A percentile compares a stretch with the other conserved stretches of the same genome.
phyloP scores from a whole-genome alignment of 2,113 vertebrate genomes.

The Philantomba maxwellii region DNA sequence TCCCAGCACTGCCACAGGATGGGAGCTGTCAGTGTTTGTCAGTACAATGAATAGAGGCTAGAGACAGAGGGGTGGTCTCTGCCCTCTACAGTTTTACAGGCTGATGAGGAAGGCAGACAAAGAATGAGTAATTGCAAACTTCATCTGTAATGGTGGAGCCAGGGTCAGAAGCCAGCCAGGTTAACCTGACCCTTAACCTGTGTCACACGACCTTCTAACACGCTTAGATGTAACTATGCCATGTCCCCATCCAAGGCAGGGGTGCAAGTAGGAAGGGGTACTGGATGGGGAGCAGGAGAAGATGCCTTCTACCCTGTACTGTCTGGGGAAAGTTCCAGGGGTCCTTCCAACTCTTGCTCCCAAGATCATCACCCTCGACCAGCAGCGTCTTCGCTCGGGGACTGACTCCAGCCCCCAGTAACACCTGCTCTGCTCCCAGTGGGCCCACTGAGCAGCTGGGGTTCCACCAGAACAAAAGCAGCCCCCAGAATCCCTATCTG shows the following conservation, averaged over 20 bases:
- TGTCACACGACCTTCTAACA: not conserved
- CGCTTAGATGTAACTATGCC: rapidly evolving
- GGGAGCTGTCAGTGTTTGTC: not conserved
- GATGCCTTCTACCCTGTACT: rapidly evolving
- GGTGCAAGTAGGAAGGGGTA: not conserved
- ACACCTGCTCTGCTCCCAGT: no score
- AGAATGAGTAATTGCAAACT: not conserved
- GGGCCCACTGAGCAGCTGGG: not conserved
- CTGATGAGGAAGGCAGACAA: not conserved
- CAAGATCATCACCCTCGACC: not conserved
- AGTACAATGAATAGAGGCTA: not conserved
- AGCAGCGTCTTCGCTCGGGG: rapidly evolving
- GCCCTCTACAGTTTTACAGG: not conserved
- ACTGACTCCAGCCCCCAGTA: not conserved
- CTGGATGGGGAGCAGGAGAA: no score
- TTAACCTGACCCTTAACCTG: not conserved
- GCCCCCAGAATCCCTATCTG: not conserved
- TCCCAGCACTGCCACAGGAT: rapidly evolving
- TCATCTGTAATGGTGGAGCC: not conserved
- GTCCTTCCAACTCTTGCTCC: not conserved
- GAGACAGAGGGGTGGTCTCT: not conserved
- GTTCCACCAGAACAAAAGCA: not conserved
- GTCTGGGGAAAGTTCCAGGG: not conserved
- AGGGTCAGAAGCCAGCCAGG: not conserved
- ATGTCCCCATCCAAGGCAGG: no score